Evolutionary conservation across 2,888 invertebrate genomes (phyloP), one percentile per base, ranked within the genome.

Genomic region (Apotomis capreana): DNA sequence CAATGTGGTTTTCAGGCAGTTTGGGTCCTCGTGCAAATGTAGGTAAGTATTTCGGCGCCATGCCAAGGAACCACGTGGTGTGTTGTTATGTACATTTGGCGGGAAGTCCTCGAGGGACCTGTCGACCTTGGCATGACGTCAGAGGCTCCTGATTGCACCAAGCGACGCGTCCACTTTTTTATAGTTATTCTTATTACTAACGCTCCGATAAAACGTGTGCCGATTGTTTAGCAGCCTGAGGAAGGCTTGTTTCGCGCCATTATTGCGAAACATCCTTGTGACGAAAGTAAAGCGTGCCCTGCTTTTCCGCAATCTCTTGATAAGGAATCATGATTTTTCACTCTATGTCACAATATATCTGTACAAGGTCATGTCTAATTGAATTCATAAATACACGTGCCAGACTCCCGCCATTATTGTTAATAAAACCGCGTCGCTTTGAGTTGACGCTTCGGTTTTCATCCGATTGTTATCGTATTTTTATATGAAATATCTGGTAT

Each of bases 51-150:
- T 68, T 58, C 59, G 49, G 59, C 37, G 64, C 40, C 52, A 10
- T 62, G 37, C 55, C 36, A 46, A 61, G 12, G 54, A 15, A 52
- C 62, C 75, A 76, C 75, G 76, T 76, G 76, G 75, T 70, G 70
- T 54, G 68, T 72, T 74, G 54, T 69, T 55, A 70, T 68, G 70
- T 70, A 69, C 83, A 84, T 83, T 92, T 89, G 92, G 92, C 92
- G 92, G 92, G 91, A 92, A 90, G 76, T 75, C 70, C 73, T 75
- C 68, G 78, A 76, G 82, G 79, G 79, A 88, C 88, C 87, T 80
- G 90, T 85, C 88, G 92, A 84, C 92, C 92, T 92, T 93, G 92
- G 83, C 84, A 79, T 89, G 87, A 91, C 92, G 91, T 91, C 91
- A 92, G 82, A 91, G 90, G 88, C 72, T 92, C 91, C 89, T 84